phyloP scores from a whole-genome alignment of 2,113 vertebrate genomes.

The Chrysochloris asiatica region DNA sequence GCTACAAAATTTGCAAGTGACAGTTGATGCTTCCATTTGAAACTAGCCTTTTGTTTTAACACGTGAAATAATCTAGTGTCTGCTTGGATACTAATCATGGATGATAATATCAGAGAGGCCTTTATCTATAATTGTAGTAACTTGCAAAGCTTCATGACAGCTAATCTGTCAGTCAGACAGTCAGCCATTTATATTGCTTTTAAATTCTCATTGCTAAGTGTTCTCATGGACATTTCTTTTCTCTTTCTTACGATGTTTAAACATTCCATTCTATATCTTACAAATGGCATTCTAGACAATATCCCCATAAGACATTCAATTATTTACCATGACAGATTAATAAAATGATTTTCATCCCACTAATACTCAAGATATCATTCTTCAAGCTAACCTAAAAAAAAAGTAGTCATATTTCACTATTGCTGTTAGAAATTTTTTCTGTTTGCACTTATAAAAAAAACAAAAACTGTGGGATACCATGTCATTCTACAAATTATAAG shows the following conservation, averaged over 20 bases:
- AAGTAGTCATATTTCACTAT: background rate
- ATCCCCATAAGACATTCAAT: conserved; percentile 36
- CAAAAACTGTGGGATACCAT: background rate
- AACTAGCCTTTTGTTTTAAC: conserved; percentile 61
- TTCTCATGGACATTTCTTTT: conserved; percentile 58
- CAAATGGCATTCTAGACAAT: conserved; percentile 42
- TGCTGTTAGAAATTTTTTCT: conserved; percentile 15
- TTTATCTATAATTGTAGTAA: conserved; percentile 25
- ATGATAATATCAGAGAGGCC: conserved; percentile 41
- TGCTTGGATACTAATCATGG: conserved; percentile 45
- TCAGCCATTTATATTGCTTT: conserved; percentile 29
- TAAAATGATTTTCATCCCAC: background rate
- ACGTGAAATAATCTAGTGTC: conserved; percentile 41
- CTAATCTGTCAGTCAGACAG: conserved; percentile 57
- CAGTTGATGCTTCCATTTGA: conserved; percentile 38
- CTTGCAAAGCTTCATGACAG: conserved; percentile 57
- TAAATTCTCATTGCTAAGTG: conserved; percentile 24
- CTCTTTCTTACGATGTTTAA: conserved; percentile 54
- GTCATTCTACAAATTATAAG: background rate
- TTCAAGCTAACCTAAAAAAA: background rate
- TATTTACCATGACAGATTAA: conserved; percentile 26
- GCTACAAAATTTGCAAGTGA: conserved; percentile 43
- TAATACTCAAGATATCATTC: conserved; percentile 11
- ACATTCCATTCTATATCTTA: conserved; percentile 26
- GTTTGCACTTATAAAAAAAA: background rate